Evolutionary conservation across 2,797 vertebrate genomes (phyloP).

Genomic region (Gymnoscopelus microlampas): DNA sequence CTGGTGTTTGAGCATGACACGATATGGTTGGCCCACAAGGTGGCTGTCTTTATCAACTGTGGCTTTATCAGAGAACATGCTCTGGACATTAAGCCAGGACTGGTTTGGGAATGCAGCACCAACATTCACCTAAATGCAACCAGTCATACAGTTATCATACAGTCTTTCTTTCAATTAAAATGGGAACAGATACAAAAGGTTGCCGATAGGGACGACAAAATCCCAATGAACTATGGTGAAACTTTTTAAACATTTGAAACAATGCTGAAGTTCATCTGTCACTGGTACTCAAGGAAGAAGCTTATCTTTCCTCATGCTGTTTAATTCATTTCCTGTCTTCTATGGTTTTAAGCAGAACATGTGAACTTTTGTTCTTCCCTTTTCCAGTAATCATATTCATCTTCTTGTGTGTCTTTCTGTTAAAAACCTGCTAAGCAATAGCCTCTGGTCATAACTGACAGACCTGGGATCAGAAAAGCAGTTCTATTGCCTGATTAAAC

Average conservation of each 20-base stretch:
- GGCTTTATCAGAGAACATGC: background rate
- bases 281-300: constrained; percentile 23
- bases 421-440: constrained; percentile 54
- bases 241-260: constrained; percentile 9
- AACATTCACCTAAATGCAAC: background rate
- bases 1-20: background rate
- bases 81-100: background rate
- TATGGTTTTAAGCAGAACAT: constrained; percentile 19
- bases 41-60: background rate
- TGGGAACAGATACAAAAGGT: constrained; percentile 19
- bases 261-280: constrained; percentile 1
- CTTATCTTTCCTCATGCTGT: constrained; percentile 23
- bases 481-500: constrained; percentile 14
- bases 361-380: constrained; percentile 35
- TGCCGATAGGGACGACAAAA: constrained; percentile 21
- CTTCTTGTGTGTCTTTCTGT: constrained; percentile 47
- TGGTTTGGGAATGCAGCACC: constrained; percentile 4
- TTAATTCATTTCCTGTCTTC: constrained; percentile 20
- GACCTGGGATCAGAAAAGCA: constrained; percentile 19
- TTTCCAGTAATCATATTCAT: constrained; percentile 53
- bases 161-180: too few relatives aligned
- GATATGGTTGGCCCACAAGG: background rate
- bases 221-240: constrained; percentile 13
- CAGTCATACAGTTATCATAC: too few relatives aligned
- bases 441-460: constrained; percentile 65